These are phyloP conservation scores for Pyrochroa serraticornis DNA, from an alignment of 2,888 invertebrate genomes.

Conservation along the genomic window DNA sequence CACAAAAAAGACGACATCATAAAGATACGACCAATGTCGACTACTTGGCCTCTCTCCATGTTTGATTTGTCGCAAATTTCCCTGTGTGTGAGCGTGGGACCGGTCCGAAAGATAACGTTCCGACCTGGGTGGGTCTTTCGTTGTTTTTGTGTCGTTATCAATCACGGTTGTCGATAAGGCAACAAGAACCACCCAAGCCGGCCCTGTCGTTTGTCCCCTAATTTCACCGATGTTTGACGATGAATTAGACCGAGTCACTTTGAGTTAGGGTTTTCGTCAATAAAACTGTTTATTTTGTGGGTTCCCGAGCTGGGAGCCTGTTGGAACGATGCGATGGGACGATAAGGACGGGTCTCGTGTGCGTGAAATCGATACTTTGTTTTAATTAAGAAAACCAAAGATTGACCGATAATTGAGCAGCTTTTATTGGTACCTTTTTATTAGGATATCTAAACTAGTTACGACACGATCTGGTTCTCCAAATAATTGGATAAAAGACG, in stretches of 20 bases:
- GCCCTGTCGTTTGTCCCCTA: constrained; percentile 18
- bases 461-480: constrained; percentile 14
- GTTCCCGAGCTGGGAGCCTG: constrained; percentile 5
- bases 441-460: constrained; percentile 3
- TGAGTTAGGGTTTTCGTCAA: constrained; percentile 24
- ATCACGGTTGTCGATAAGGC: constrained; percentile 18
- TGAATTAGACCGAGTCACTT: constrained; percentile 23
- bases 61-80: background rate
- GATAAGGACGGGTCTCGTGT: background rate
- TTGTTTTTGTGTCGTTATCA: constrained; percentile 21
- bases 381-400: constrained; percentile 8
- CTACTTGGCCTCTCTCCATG: background rate
- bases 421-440: background rate
- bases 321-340: constrained; percentile 3
- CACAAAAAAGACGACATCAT: background rate
- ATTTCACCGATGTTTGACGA: constrained; percentile 24
- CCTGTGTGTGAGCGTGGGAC: background rate
- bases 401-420: background rate
- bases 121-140: constrained; percentile 26
- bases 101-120: constrained; percentile 15
- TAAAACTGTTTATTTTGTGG: constrained; percentile 26
- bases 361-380: constrained; percentile 22
- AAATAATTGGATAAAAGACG: constrained; percentile 69
- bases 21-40: background rate
- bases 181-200: constrained; percentile 26